A percentile compares a stretch with the other conserved stretches of the same genome.
These are phyloP conservation scores for Tragelaphus imberbis DNA, from an alignment of 2,113 vertebrate species.

Conservation along the genomic window DNA sequence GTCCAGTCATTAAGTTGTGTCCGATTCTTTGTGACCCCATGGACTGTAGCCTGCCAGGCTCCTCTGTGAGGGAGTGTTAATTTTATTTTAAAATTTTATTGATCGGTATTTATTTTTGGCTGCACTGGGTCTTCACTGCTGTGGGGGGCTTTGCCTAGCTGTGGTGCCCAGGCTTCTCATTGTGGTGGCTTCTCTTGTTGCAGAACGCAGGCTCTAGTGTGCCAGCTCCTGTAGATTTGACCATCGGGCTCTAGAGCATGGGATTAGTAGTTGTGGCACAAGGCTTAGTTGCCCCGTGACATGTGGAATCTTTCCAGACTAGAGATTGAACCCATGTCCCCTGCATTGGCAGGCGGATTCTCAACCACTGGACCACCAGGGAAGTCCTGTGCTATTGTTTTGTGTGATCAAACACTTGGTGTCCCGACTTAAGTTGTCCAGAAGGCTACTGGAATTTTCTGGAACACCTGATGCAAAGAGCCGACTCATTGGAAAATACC, in stretches of 20 bases:
- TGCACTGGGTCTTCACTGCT: background rate
- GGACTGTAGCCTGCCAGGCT: background rate
- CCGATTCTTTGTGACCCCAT: background rate
- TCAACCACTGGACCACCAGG: background rate
- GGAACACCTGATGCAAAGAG: background rate
- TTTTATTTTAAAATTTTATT: background rate
- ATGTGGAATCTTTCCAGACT: background rate
- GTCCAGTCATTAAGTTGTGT: background rate
- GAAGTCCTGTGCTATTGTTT: background rate
- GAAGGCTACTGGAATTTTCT: background rate
- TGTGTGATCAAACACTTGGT: background rate
- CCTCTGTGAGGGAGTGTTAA: background rate
- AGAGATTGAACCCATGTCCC: background rate
- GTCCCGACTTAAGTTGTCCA: background rate
- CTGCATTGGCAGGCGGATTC: background rate
- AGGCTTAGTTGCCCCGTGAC: background rate
- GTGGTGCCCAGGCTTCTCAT: background rate
- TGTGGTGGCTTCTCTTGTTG: rapidly evolving
- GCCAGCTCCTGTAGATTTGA: background rate
- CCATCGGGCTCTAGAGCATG: background rate
- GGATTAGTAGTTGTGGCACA: background rate
- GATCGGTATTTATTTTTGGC: background rate
- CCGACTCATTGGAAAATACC: background rate
- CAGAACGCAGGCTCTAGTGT: background rate
- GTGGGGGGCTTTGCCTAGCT: background rate